Conservation (phyloP, 2,888 invertebrate species). For the Caenorhabditis imperialis region DNA sequence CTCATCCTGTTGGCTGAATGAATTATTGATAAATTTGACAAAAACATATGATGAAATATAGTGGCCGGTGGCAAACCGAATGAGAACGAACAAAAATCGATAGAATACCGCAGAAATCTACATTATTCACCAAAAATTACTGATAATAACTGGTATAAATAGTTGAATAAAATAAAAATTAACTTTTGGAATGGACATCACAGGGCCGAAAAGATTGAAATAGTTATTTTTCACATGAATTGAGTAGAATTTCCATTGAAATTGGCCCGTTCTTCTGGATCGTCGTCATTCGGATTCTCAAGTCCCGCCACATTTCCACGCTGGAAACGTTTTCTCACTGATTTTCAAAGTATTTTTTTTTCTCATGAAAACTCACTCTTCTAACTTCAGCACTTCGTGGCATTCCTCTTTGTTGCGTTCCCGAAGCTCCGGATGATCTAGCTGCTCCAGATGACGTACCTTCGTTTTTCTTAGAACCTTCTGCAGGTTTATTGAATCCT, state of each 20-base stretch:
- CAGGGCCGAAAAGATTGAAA: slow-evolving; percentile 3
- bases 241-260: slow-evolving; percentile 70
- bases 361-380: slow-evolving; percentile 34
- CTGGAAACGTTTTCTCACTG: slow-evolving; percentile 30
- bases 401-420: slow-evolving; percentile 29
- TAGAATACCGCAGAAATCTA: too few relatives aligned
- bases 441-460: background rate
- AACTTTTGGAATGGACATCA: slow-evolving; percentile 18
- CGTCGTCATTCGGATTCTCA: slow-evolving; percentile 54
- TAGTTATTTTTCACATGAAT: slow-evolving; percentile 47
- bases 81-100: background rate
- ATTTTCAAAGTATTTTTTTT: background rate
- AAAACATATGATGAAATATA: too few relatives aligned
- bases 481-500: background rate
- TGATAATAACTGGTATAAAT: background rate
- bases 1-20: background rate
- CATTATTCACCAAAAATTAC: too few relatives aligned
- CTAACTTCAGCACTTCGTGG: slow-evolving; percentile 52
- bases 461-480: too few relatives aligned
- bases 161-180: background rate
- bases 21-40: background rate
- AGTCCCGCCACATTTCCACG: slow-evolving; percentile 60
- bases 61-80: too few relatives aligned
- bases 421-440: background rate
- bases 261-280: slow-evolving; percentile 54